Conservation (phyloP, 2,797 vertebrate genomes). For the Manis javanica region DNA sequence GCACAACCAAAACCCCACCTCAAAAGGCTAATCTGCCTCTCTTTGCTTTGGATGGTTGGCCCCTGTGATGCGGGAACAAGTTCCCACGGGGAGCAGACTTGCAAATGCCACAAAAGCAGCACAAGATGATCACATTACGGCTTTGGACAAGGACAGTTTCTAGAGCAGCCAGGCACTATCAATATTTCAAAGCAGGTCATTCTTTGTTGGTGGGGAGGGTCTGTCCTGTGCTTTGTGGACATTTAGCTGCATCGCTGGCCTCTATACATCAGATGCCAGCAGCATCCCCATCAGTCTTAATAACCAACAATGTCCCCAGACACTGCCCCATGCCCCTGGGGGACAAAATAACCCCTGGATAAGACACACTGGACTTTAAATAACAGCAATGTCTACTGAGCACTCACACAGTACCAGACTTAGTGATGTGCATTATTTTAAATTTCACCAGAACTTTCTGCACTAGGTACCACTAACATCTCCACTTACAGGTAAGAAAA, state of each 20-base stretch:
- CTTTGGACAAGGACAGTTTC: background rate
- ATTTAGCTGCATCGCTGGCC: background rate
- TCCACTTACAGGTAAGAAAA: background rate
- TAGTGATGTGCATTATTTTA: background rate
- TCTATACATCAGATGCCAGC: background rate
- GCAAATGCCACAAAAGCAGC: background rate
- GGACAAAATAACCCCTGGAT: background rate
- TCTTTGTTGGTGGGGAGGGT: background rate
- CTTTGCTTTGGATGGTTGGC: background rate
- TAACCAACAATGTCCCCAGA: background rate
- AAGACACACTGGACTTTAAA: background rate
- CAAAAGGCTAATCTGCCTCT: background rate
- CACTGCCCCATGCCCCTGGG: background rate
- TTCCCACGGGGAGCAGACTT: background rate
- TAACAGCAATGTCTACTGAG: background rate
- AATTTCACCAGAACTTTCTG: background rate
- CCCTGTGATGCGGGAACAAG: background rate
- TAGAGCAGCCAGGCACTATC: background rate
- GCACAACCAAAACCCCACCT: background rate
- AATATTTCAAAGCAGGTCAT: background rate
- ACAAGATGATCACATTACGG: background rate
- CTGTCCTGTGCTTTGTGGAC: background rate
- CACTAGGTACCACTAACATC: too few species aligned
- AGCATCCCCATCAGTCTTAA: background rate
- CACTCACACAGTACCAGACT: too few species aligned